These are phyloP conservation scores for Kryphioiulus occultus DNA, from an alignment of 2,888 invertebrate genomes.

Conservation along the genomic window DNA sequence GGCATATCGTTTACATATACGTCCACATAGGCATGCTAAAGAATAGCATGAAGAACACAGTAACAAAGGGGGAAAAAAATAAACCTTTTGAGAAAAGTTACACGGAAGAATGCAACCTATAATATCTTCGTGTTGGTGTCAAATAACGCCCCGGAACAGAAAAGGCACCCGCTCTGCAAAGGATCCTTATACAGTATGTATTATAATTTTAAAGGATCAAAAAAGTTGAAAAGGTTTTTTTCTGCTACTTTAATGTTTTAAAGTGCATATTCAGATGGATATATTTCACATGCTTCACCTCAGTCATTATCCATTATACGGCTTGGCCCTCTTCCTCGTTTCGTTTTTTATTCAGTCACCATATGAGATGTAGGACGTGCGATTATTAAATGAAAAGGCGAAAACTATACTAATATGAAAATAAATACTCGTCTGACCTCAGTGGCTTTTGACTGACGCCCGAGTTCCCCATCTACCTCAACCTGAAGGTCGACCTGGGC, in stretches of 20 bases:
- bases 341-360: not conserved
- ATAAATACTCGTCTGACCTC: not conserved
- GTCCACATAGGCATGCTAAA: not conserved
- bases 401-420: not conserved
- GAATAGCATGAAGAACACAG: too few relatives aligned
- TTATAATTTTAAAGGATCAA: not conserved
- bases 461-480: not conserved
- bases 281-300: not conserved
- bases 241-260: constrained; percentile 15
- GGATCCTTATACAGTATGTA: not conserved
- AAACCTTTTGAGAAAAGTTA: not conserved
- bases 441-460: not conserved
- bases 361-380: not conserved
- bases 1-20: constrained; percentile 17
- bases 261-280: constrained; percentile 31
- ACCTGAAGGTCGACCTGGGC: not conserved
- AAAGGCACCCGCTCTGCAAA: not conserved
- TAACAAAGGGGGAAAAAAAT: not conserved
- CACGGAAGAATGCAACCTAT: constrained; percentile 10
- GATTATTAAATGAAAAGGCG: constrained; percentile 27
- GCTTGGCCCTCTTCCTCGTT: constrained; percentile 6
- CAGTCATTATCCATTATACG: not conserved
- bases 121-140: constrained; percentile 29
- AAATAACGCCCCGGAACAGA: constrained; percentile 27
- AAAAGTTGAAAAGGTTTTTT: not conserved